phyloP scores from a whole-genome alignment of 2,113 vertebrate species.

The Grantiella picta region DNA sequence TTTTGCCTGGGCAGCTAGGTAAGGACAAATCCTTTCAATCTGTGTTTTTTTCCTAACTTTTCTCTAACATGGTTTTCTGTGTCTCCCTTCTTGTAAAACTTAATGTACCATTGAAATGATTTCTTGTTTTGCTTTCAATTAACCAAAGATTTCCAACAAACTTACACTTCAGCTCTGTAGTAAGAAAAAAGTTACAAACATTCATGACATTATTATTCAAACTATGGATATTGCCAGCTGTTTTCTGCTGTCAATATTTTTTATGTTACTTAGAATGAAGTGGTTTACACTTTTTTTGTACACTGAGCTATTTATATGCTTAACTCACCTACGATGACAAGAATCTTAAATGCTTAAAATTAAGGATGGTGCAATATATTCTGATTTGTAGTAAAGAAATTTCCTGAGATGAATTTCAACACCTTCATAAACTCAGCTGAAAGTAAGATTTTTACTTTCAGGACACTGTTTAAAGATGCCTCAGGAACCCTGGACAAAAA shows the following conservation, averaged over 20 bases:
- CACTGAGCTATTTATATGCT: background rate
- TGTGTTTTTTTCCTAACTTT: background rate
- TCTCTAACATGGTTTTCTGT: background rate
- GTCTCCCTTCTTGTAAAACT: background rate
- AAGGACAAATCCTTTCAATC: background rate
- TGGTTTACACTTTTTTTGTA: background rate
- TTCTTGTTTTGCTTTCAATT: background rate
- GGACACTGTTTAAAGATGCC: slow-evolving; percentile 90
- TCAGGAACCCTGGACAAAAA: slow-evolving; percentile 91
- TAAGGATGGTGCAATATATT: background rate
- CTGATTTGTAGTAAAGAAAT: background rate
- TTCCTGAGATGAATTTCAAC: background rate
- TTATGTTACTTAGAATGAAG: background rate
- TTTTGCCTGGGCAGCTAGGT: slow-evolving; percentile 98
- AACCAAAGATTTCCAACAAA: background rate
- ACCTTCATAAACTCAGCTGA: background rate
- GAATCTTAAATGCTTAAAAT: background rate
- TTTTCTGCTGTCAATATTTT: background rate
- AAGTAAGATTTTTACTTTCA: slow-evolving; percentile 64
- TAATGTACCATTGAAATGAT: background rate
- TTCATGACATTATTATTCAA: background rate
- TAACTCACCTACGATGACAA: background rate
- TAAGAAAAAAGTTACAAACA: background rate
- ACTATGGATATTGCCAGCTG: background rate
- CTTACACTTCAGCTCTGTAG: background rate